Conservation (phyloP, 2,113 vertebrate genomes). For the Pseudorasbora parva region DNA sequence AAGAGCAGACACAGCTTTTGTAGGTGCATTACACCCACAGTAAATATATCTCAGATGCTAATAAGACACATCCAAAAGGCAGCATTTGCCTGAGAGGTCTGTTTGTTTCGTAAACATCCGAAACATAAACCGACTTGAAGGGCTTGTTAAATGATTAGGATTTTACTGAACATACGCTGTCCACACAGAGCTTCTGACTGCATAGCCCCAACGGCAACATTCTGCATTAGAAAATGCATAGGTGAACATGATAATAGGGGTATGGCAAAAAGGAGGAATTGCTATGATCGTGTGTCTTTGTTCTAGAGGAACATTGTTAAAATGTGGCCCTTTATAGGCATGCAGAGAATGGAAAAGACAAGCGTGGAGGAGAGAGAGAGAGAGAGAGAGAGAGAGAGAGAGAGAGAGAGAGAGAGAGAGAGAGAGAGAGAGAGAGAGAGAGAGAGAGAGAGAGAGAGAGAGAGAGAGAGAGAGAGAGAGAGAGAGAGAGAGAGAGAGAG, state of each 20-base stretch:
- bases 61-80: conserved; percentile 22
- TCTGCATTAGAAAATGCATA: conserved; percentile 12
- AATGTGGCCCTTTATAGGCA: conserved; percentile 1
- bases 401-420: neutral
- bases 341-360: neutral
- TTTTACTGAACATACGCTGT: conserved; percentile 53
- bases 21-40: neutral
- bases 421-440: too few relatives aligned
- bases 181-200: conserved; percentile 7
- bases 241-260: conserved; percentile 32
- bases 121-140: conserved; percentile 66
- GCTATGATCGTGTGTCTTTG: neutral
- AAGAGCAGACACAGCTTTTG: neutral
- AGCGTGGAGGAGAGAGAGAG: conserved; percentile 38
- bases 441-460: too few relatives aligned
- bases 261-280: neutral
- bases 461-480: too few relatives aligned
- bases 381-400: neutral
- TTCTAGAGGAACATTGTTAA: neutral
- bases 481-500: too few relatives aligned
- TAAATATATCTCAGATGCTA: conserved; percentile 33
- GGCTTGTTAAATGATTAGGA: conserved; percentile 66
- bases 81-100: conserved; percentile 51
- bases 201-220: conserved; percentile 5
- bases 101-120: conserved; percentile 57